phyloP scores from a whole-genome alignment of 2,888 invertebrate species.

The Steinernema carpocapsae region DNA sequence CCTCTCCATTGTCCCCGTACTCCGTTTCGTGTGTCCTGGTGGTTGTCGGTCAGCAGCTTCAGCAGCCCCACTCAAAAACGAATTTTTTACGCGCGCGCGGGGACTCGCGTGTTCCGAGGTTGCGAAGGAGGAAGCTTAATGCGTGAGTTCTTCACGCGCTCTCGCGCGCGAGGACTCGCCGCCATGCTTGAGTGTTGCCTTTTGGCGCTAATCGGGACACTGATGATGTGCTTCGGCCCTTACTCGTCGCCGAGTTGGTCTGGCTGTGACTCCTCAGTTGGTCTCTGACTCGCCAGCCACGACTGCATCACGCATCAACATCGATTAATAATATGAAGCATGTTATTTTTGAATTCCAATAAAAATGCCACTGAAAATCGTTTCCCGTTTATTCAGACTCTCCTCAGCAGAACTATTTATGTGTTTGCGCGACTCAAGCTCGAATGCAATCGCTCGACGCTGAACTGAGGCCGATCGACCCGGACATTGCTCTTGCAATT shows the following conservation, averaged over 20 bases:
- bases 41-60: neutral
- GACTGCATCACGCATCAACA: conserved; percentile 16
- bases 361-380: neutral
- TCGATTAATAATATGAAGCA: conserved; percentile 31
- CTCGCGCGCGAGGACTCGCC: no score
- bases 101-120: neutral
- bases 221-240: conserved; percentile 27
- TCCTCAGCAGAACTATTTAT: neutral
- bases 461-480: neutral
- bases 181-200: conserved; percentile 18
- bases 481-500: neutral
- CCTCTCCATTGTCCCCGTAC: no score
- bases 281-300: no score
- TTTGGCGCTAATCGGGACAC: conserved; percentile 30
- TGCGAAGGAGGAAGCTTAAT: conserved; percentile 9
- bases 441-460: conserved; percentile 8
- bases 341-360: conserved; percentile 12
- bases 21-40: no score
- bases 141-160: conserved; percentile 12
- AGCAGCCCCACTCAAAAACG: neutral
- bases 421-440: neutral
- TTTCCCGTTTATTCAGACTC: neutral
- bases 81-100: conserved; percentile 6
- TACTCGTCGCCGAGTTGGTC: neutral
- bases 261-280: no score